A percentile compares a stretch with the other conserved stretches of the same genome.
Conservation (phyloP, 1,140 invertebrate species). For the Eupristina koningsbergeri region DNA sequence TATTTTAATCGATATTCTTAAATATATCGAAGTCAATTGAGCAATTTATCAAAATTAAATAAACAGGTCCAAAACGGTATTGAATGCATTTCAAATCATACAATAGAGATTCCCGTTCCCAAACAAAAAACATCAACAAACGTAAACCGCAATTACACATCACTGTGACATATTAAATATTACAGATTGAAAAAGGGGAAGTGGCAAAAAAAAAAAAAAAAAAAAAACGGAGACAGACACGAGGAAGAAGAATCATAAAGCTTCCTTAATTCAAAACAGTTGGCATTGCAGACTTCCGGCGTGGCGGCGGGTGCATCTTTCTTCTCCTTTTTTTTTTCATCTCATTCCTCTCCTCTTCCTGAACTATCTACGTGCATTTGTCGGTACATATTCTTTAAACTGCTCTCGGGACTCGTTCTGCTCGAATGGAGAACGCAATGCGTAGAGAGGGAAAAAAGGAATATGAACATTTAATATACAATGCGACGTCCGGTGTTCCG, state of each 20-base stretch:
- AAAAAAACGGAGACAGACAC: not conserved
- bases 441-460: conserved; percentile 52
- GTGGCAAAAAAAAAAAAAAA: not conserved
- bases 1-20: too few relatives aligned
- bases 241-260: conserved; percentile 9
- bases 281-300: conserved; percentile 11
- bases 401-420: not conserved
- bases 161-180: not conserved
- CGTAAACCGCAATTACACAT: not conserved
- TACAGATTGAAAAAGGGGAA: too few relatives aligned
- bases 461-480: conserved; percentile 55
- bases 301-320: not conserved
- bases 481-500: conserved; percentile 64
- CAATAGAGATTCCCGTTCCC: too few relatives aligned
- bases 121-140: too few relatives aligned
- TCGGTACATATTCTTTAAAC: conserved; percentile 31
- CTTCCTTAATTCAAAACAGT: conserved; percentile 48
- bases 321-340: not conserved
- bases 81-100: too few relatives aligned
- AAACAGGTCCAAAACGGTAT: too few relatives aligned
- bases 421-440: not conserved
- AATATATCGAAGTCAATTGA: too few relatives aligned
- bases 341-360: not conserved
- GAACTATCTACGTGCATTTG: conserved; percentile 37
- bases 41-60: too few relatives aligned